These are phyloP conservation scores for Ormyrus thymus DNA, from an alignment of 2,888 invertebrate species.

Conservation along the genomic window DNA sequence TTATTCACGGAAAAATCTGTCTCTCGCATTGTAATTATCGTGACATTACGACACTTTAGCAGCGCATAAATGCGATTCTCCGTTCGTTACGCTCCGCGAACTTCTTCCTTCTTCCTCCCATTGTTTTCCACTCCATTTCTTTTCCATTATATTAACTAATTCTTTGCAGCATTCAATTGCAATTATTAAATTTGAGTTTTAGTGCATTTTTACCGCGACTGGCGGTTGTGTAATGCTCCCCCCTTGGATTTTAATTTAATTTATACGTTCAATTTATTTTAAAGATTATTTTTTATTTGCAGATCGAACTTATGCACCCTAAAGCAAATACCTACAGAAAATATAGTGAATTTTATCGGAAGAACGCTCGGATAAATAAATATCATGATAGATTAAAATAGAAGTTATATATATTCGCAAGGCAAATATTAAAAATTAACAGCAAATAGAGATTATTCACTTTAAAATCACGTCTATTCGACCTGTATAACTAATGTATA, in stretches of 20 bases:
- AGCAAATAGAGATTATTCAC: too few species aligned
- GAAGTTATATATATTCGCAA: too few species aligned
- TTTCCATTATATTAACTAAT: conserved; percentile 21
- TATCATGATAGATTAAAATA: too few species aligned
- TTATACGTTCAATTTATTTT: not conserved
- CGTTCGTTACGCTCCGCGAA: conserved; percentile 37
- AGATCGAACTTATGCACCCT: too few species aligned
- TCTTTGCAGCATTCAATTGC: not conserved
- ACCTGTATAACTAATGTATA: too few species aligned
- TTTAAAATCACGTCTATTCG: too few species aligned
- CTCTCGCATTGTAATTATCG: conserved; percentile 53
- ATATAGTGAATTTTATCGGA: too few species aligned
- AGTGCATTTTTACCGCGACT: not conserved
- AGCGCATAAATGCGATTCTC: conserved; percentile 41
- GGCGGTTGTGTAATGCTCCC: not conserved
- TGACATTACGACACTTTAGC: conserved; percentile 46
- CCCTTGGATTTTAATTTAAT: not conserved
- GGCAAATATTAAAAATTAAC: too few species aligned
- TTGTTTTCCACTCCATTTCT: conserved; percentile 41
- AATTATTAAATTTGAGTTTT: conserved; percentile 17
- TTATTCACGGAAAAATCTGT: conserved; percentile 52
- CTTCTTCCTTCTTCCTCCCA: conserved; percentile 38
- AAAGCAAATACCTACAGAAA: too few species aligned
- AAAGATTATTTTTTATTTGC: too few species aligned
- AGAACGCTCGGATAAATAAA: too few species aligned